These are phyloP conservation scores for Prosapia bicincta DNA, from an alignment of 2,888 invertebrate genomes.

Conservation along the genomic window DNA sequence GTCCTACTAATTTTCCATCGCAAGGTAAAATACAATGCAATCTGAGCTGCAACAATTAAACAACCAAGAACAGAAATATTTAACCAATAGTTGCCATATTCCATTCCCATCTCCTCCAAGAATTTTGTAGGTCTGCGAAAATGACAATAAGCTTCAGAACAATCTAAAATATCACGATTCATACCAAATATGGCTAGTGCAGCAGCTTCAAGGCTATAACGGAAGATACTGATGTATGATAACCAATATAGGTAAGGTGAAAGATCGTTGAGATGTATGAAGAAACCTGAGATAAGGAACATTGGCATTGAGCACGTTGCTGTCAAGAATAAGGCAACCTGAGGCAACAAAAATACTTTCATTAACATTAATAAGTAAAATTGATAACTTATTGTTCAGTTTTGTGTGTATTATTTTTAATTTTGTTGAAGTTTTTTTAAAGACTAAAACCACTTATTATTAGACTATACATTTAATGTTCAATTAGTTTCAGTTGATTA, in stretches of 20 bases:
- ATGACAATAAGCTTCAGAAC: slow-evolving; percentile 59
- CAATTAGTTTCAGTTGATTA: too few relatives aligned
- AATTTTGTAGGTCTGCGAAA: slow-evolving; percentile 45
- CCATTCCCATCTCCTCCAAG: slow-evolving; percentile 80
- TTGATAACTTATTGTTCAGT: too few relatives aligned
- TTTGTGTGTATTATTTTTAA: too few relatives aligned
- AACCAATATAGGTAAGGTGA: slow-evolving; percentile 85
- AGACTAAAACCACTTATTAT: too few relatives aligned
- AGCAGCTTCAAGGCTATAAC: slow-evolving; percentile 78
- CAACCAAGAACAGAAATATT: slow-evolving; percentile 15
- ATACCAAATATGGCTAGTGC: slow-evolving; percentile 89
- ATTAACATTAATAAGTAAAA: neutral
- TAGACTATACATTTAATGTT: too few relatives aligned
- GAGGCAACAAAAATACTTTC: slow-evolving; percentile 36
- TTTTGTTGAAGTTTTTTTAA: too few relatives aligned
- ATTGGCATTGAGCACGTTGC: slow-evolving; percentile 90
- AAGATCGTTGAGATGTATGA: slow-evolving; percentile 88
- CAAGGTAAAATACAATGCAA: slow-evolving; percentile 16
- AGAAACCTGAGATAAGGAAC: slow-evolving; percentile 90
- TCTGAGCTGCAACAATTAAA: neutral
- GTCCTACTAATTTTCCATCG: slow-evolving; percentile 10
- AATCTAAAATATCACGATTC: slow-evolving; percentile 74
- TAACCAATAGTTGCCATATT: slow-evolving; percentile 52
- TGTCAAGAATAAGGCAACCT: slow-evolving; percentile 65
- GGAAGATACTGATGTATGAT: slow-evolving; percentile 84